phyloP scores from a whole-genome alignment of 2,888 invertebrate genomes.

The Neoascia interrupta region DNA sequence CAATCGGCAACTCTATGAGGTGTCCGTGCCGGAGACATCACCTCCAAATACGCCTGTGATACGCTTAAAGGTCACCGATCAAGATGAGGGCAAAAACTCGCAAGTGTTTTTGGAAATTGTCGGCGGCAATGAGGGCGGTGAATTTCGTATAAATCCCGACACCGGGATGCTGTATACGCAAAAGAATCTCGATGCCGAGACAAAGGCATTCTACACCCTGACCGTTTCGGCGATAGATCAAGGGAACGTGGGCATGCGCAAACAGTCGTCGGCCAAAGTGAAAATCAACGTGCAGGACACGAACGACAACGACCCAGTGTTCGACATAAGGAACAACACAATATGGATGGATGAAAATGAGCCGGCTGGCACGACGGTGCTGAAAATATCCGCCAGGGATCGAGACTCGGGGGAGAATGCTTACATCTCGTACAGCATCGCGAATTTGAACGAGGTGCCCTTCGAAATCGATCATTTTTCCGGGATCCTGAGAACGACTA shows the following conservation, averaged over 20 bases:
- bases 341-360: conserved; percentile 93
- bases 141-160: conserved; percentile 91
- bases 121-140: conserved; percentile 93
- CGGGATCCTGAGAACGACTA: conserved; percentile 91
- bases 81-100: conserved; percentile 90
- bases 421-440: conserved; percentile 95
- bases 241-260: conserved; percentile 89
- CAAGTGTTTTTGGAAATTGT: conserved; percentile 93
- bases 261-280: conserved; percentile 94
- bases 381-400: conserved; percentile 92
- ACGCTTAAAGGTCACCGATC: conserved; percentile 91
- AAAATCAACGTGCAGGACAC: conserved; percentile 93
- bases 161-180: conserved; percentile 94
- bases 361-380: conserved; percentile 90
- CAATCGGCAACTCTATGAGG: conserved; percentile 91
- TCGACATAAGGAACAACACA: conserved; percentile 85
- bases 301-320: conserved; percentile 96
- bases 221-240: conserved; percentile 95
- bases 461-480: conserved; percentile 97
- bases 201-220: conserved; percentile 89
- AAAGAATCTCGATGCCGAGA: conserved; percentile 90
- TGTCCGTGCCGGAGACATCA: conserved; percentile 92
- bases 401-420: conserved; percentile 96
- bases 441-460: conserved; percentile 93
- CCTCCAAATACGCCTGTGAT: conserved; percentile 94